Percentiles rank a stretch among this genome's conserved stretches.
Evolutionary conservation across 2,113 vertebrate species (phyloP).

Genomic region (Laticauda colubrina): DNA sequence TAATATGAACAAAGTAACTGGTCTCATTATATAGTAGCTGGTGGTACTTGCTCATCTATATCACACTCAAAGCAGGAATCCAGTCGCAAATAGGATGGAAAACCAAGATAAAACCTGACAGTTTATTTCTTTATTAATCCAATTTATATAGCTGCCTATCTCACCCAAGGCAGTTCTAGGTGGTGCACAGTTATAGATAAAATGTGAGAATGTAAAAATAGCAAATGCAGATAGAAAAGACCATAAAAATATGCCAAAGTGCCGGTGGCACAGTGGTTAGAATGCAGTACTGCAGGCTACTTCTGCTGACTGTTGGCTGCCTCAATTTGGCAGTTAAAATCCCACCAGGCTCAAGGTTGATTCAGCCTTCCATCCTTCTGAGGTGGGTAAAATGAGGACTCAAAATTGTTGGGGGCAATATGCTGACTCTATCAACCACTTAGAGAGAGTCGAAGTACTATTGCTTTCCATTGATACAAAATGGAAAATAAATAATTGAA

Average conservation of each 20-base stretch:
- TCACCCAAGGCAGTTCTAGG: background rate
- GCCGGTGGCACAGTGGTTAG: too few species aligned
- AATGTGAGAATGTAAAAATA: background rate
- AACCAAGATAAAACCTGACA: background rate
- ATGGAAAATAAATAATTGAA: background rate
- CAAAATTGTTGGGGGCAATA: too few species aligned
- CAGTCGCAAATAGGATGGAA: background rate
- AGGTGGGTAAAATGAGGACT: too few species aligned
- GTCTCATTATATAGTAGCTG: background rate
- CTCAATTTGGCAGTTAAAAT: too few species aligned
- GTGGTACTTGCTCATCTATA: background rate
- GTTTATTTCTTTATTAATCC: background rate
- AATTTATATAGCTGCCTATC: background rate
- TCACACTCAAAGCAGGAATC: background rate
- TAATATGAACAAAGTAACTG: background rate
- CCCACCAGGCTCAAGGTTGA: too few species aligned
- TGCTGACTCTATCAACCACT: too few species aligned
- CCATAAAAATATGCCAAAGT: background rate
- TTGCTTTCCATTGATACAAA: background rate
- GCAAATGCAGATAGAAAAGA: background rate
- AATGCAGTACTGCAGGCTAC: too few species aligned
- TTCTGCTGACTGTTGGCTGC: too few species aligned
- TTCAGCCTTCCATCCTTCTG: too few species aligned
- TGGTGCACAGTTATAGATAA: background rate
- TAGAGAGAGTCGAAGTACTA: too few species aligned